Base-by-base conservation (phyloP, 2,888 invertebrate genomes). In the Lycocerus yunnanus region DNA sequence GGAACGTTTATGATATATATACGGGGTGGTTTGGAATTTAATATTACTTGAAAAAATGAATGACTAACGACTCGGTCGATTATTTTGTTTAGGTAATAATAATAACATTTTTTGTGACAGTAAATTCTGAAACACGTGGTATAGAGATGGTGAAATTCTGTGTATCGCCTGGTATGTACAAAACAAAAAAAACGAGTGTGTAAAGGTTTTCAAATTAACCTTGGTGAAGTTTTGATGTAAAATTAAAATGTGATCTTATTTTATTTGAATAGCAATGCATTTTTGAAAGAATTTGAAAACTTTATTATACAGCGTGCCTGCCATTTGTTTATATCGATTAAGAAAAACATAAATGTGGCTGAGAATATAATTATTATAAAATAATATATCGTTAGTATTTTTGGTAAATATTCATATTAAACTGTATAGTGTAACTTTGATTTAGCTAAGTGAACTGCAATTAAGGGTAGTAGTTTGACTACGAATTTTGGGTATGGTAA, bases 151-250 rank as follows among this genome's bases (percentile, higher is more conserved):
- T 43, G 43, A 43, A 43, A 18, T 63, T 63, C 18, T 63, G 61
- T 63, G 20, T 63, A 63, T 63, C 61, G 61, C 61, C 61, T 63
- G 61, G 20, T 63, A 63, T 63, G 61, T 63, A 63, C 61, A 63
- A 43, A 43, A 43, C 43, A 43, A 63, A 63, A 63, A 18, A 13
- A 63, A 63, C 18, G 61, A 63, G 18, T 15, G 61, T 16, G 61
- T 16, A 63, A 63, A 16, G 18, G 61, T 60, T 60, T 63, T 63
- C n/a, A 63, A 63, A 63, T 63, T 63, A 63, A 63, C 61, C n/a
- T 63, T 63, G 20, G 18, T 20, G 6, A 63, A 15, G 18, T 20
- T 63, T 18, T 63, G 16, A n/a, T 16, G 18, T 63, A 63, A 63
- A 63, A n/a, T 16, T 63, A 63, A 43, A 18, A 63, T 63, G 61